Conservation (phyloP, 2,888 invertebrate species). For the Acanthosoma haemorrhoidale region DNA sequence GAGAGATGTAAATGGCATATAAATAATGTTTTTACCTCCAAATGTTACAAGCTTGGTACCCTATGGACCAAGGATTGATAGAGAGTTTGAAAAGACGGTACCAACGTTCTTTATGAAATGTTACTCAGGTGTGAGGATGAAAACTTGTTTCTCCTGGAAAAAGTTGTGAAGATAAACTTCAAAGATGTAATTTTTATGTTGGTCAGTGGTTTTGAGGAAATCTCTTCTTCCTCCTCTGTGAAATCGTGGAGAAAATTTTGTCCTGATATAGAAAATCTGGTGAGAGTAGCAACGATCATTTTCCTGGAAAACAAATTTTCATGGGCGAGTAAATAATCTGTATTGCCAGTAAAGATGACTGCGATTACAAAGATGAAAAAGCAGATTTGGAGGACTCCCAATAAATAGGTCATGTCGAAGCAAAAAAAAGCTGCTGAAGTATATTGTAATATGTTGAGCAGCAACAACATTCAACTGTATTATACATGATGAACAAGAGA, state of each 20-base stretch:
- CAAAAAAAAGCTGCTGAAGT: too few species aligned
- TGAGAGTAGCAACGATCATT: too few species aligned
- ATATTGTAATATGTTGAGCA: too few species aligned
- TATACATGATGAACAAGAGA: too few species aligned
- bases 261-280: background rate
- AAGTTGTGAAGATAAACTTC: conserved; percentile 32
- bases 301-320: too few species aligned
- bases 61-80: conserved; percentile 41
- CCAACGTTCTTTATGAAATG: conserved; percentile 34
- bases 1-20: too few species aligned
- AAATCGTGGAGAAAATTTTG: conserved; percentile 37
- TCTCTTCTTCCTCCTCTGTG: conserved; percentile 31
- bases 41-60: conserved; percentile 39
- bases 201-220: conserved; percentile 34
- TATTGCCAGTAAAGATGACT: too few species aligned
- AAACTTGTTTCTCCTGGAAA: background rate
- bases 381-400: too few species aligned
- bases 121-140: background rate
- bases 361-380: too few species aligned
- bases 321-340: too few species aligned
- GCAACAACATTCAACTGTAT: too few species aligned
- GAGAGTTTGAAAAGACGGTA: conserved; percentile 41
- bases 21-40: conserved; percentile 35
- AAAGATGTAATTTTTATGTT: conserved; percentile 26
- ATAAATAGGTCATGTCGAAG: too few species aligned